Conservation (phyloP, 2,888 invertebrate genomes). For the Eurytoma californica region DNA sequence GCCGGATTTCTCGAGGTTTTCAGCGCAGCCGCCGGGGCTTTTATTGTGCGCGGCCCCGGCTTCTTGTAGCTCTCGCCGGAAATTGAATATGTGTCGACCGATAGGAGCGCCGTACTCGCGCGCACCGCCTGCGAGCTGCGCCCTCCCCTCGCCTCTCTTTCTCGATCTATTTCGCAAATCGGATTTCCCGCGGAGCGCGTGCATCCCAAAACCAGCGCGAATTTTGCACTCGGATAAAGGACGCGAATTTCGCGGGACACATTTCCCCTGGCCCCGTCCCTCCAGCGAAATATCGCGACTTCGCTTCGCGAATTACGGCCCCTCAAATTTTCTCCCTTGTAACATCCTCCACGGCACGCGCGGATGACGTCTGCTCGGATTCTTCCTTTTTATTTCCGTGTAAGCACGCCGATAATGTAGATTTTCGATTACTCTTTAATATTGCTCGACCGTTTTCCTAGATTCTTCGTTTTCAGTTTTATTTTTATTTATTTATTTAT, state of each 20-base stretch:
- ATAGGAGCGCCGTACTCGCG: neutral
- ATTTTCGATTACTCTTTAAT: too few species aligned
- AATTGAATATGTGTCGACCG: conserved; percentile 4
- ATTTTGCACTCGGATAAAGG: conserved; percentile 11
- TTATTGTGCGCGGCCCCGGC: neutral
- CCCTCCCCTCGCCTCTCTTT: neutral
- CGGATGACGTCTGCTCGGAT: neutral
- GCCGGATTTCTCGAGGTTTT: neutral
- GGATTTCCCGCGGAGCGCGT: conserved; percentile 20
- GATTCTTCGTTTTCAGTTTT: too few species aligned
- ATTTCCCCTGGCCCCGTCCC: too few species aligned
- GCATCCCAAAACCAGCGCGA: neutral
- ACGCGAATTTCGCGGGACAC: conserved; percentile 9
- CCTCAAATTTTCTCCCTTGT: neutral
- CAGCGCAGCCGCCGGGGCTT: neutral
- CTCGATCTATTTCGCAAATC: conserved; percentile 50
- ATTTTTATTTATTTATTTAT: too few species aligned
- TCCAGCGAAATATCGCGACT: neutral
- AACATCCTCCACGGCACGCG: neutral
- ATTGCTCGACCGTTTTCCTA: too few species aligned
- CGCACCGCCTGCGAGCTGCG: neutral
- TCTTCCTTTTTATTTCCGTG: too few species aligned
- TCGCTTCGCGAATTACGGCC: neutral
- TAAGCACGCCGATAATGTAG: too few species aligned
- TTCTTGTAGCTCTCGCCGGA: neutral